Base-by-base conservation (phyloP, 2,888 invertebrate genomes). In the Euplagia quadripunctaria region DNA sequence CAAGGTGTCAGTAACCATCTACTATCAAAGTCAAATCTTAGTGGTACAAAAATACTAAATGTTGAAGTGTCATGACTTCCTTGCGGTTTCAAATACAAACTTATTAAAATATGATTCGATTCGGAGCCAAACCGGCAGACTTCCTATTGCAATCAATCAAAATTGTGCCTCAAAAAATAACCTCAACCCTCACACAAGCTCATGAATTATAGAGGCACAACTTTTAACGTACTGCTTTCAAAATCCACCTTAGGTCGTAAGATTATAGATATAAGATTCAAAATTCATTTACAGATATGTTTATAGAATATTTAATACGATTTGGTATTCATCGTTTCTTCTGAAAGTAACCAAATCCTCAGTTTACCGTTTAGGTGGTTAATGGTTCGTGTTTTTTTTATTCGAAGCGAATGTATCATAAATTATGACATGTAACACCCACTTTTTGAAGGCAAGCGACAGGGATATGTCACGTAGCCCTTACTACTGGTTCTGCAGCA, bases 341-440 rank as follows among this genome's bases (percentile, higher is more conserved):
- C 85, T 83, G 88, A 89, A 90, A 90, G 88, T 92, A 92, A 94
- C 88, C 75, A 90, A 92, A 94, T 93, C 92, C 91, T 88, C 80
- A 86, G 93, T 94, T 93, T 91, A 94, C 94, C 92, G 92, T 94
- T 94, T 93, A 92, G 90, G 87, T 88, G 90, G 89, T 91, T 93
- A 94, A 93, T 94, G 94, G 90, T 91, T 79, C 86, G 69, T 77
- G 75, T 77, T 90, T 91, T 92, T 92, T 90, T 84, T 86, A 82
- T 82, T 83, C 82, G 86, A 89, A 86, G 84, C 88, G 89, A 89
- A 93, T 92, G 89, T 90, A 91, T 93, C 92, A 94, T 94, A 92
- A 94, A 92, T 94, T 93, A 93, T 92, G 93, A 92, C 91, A 92
- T 85, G 87, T 89, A 88, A 94, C 93, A 91, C 93, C 92, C 90